Evolutionary conservation across 1,140 invertebrate species (phyloP).

Genomic region (Berghia stephanieae): DNA sequence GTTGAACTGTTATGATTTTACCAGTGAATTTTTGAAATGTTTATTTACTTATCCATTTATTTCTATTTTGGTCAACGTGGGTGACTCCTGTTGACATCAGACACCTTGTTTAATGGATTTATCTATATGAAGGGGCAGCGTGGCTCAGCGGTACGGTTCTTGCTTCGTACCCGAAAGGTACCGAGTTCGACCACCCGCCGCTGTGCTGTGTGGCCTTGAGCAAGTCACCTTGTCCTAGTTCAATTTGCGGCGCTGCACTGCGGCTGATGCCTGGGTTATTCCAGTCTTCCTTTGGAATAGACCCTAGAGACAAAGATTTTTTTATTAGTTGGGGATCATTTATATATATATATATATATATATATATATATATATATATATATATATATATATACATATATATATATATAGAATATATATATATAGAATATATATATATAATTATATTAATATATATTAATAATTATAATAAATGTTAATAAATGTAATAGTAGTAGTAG

Average conservation of each 20-base stretch:
- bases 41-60: too few species aligned
- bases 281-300: background rate
- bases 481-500: background rate
- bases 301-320: background rate
- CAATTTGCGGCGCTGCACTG: background rate
- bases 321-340: background rate
- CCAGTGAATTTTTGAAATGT: too few species aligned
- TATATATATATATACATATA: background rate
- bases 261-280: background rate
- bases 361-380: conserved; percentile 21
- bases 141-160: too few species aligned
- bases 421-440: background rate
- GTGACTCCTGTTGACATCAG: too few species aligned
- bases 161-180: background rate
- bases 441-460: background rate
- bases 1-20: too few species aligned
- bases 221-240: background rate
- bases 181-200: background rate
- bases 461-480: background rate
- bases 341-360: conserved; percentile 16
- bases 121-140: too few species aligned
- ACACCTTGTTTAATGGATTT: too few species aligned
- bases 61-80: too few species aligned
- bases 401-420: background rate
- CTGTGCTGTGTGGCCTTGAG: conserved; percentile 10